A percentile compares a stretch with the other conserved stretches of the same genome.
Conservation (phyloP, 2,888 invertebrate genomes). For the Stegana nigrithorax region DNA sequence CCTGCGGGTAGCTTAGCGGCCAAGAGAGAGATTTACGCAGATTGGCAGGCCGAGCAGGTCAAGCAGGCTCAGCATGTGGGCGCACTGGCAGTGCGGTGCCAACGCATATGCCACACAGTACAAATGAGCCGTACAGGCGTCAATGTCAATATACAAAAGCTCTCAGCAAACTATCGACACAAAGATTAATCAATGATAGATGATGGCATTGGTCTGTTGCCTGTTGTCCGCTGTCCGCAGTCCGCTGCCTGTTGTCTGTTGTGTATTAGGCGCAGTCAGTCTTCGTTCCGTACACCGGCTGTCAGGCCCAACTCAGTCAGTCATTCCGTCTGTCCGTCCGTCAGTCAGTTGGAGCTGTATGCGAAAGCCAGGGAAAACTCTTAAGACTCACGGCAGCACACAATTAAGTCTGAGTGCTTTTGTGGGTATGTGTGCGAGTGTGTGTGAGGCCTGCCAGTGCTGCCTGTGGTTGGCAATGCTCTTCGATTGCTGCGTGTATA, state of each 20-base stretch:
- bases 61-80: not conserved
- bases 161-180: not conserved
- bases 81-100: not conserved
- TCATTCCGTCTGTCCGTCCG: too few species aligned
- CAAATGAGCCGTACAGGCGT: not conserved
- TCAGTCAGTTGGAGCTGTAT: too few species aligned
- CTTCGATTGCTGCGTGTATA: too few species aligned
- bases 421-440: not conserved
- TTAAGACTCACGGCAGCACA: too few species aligned
- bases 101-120: not conserved
- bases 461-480: not conserved
- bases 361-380: too few species aligned
- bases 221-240: not conserved
- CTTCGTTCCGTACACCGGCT: too few species aligned
- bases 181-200: conserved; percentile 1
- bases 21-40: not conserved
- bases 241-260: not conserved
- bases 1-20: not conserved
- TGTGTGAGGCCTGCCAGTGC: not conserved
- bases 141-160: not conserved
- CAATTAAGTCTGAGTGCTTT: conserved; percentile 5
- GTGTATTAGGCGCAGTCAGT: too few species aligned
- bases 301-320: too few species aligned
- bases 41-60: not conserved
- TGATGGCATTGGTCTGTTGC: not conserved